A percentile compares a stretch with the other conserved stretches of the same genome.
These are phyloP conservation scores for Thaumatotibia leucotreta DNA, from an alignment of 1,140 invertebrate genomes.

Conservation along the genomic window DNA sequence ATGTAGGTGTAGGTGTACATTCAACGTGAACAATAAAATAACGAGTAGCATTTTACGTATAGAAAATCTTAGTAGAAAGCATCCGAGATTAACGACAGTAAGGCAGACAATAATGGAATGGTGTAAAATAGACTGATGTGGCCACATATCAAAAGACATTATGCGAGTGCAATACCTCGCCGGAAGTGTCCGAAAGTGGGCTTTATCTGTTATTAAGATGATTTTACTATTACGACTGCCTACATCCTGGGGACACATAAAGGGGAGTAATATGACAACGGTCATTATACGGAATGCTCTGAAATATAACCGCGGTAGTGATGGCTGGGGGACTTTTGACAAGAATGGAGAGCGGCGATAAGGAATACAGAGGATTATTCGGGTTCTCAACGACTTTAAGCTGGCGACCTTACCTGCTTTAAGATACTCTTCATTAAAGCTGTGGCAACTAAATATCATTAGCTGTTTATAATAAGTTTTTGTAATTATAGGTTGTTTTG, in stretches of 20 bases:
- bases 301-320: slow-evolving; percentile 8
- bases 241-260: slow-evolving; percentile 51
- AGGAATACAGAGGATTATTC: slow-evolving; percentile 7
- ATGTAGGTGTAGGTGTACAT: no score
- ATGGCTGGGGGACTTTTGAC: slow-evolving; percentile 8
- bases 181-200: slow-evolving; percentile 31
- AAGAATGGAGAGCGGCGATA: neutral
- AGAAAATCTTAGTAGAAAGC: neutral
- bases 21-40: neutral
- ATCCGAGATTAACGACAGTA: neutral
- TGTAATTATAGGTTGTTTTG: no score
- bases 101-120: neutral
- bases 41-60: neutral
- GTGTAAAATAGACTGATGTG: slow-evolving; percentile 7
- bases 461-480: no score
- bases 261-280: slow-evolving; percentile 22
- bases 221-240: slow-evolving; percentile 54
- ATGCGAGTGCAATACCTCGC: slow-evolving; percentile 28
- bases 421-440: no score
- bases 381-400: neutral
- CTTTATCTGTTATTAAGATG: slow-evolving; percentile 62
- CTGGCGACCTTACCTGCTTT: neutral
- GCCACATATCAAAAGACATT: slow-evolving; percentile 14
- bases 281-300: slow-evolving; percentile 22
- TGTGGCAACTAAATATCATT: no score